Percentiles rank a stretch among this genome's conserved stretches.
Evolutionary conservation across 1,140 invertebrate genomes (phyloP).

Genomic region (Onthophagus taurus): DNA sequence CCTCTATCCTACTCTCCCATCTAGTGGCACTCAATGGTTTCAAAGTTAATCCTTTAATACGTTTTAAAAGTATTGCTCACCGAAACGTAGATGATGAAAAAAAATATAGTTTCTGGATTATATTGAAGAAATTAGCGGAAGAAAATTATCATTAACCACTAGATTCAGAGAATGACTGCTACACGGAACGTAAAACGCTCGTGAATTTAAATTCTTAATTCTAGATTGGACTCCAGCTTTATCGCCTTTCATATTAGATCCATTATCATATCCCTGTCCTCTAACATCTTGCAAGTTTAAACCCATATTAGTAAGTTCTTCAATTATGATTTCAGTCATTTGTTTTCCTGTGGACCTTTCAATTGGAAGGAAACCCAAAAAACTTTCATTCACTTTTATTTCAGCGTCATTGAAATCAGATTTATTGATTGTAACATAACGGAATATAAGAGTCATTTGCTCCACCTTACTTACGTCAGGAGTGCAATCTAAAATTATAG

Average conservation of each 20-base stretch:
- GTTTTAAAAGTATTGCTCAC: slow-evolving; percentile 7
- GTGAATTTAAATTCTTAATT: slow-evolving; percentile 11
- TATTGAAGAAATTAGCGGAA: slow-evolving; percentile 11
- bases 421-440: slow-evolving; percentile 6
- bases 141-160: slow-evolving; percentile 9
- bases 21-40: slow-evolving; percentile 17
- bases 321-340: slow-evolving; percentile 13
- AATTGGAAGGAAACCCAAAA: slow-evolving; percentile 13
- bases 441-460: slow-evolving; percentile 11
- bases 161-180: slow-evolving; percentile 9
- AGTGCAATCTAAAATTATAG: slow-evolving; percentile 11
- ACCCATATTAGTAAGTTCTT: slow-evolving; percentile 5
- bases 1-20: slow-evolving; percentile 19
- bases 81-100: slow-evolving; percentile 9
- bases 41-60: slow-evolving; percentile 14
- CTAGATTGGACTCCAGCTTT: slow-evolving; percentile 9
- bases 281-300: slow-evolving; percentile 12
- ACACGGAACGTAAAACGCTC: slow-evolving; percentile 9
- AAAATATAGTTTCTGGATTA: slow-evolving; percentile 10
- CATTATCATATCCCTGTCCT: slow-evolving; percentile 32
- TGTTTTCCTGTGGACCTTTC: slow-evolving; percentile 12
- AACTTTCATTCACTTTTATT: slow-evolving; percentile 14
- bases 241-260: slow-evolving; percentile 27
- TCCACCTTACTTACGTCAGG: slow-evolving; percentile 9
- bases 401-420: slow-evolving; percentile 6